These are phyloP conservation scores for Drosophila formosana DNA, from an alignment of 2,888 invertebrate genomes.

Conservation along the genomic window DNA sequence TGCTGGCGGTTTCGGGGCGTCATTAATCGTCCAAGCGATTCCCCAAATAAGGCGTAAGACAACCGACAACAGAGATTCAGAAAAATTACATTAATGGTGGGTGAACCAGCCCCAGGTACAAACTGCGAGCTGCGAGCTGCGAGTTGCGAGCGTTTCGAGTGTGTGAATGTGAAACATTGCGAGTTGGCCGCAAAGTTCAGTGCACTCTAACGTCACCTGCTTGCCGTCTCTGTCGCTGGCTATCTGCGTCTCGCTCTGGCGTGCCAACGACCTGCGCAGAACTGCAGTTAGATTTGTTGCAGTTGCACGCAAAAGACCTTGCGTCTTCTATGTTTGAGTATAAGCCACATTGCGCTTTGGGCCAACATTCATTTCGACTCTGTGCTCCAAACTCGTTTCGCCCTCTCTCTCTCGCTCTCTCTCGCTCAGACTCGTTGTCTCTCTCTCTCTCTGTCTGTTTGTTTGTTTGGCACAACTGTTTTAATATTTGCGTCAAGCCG, in stretches of 20 bases:
- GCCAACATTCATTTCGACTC: conserved; percentile 52
- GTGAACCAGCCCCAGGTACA: conserved; percentile 44
- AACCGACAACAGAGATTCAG: conserved; percentile 44
- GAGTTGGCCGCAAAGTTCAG: conserved; percentile 52
- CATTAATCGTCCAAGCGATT: conserved; percentile 56
- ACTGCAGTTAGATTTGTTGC: conserved; percentile 77
- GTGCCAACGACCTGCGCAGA: conserved; percentile 81
- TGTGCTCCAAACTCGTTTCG: conserved; percentile 40
- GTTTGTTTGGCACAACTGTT: conserved; percentile 61
- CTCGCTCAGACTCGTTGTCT: conserved; percentile 3
- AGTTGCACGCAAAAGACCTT: conserved; percentile 80
- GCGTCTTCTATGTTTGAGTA: conserved; percentile 52
- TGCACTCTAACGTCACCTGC: conserved; percentile 58
- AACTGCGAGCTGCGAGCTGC: conserved; percentile 15
- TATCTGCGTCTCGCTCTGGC: conserved; percentile 24
- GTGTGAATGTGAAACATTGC: conserved; percentile 6
- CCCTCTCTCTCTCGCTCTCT: conserved; percentile 1
- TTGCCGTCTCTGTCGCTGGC: conserved; percentile 19
- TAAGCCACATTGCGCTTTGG: conserved; percentile 56
- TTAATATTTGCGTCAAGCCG: conserved; percentile 74
- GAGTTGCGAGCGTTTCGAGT: neutral
- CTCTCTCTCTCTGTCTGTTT: neutral
- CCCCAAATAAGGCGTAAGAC: conserved; percentile 66
- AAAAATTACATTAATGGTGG: conserved; percentile 73
- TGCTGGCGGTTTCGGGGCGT: conserved; percentile 47